Conservation (phyloP, 2,888 invertebrate species). For the Oscheius sp. region DNA sequence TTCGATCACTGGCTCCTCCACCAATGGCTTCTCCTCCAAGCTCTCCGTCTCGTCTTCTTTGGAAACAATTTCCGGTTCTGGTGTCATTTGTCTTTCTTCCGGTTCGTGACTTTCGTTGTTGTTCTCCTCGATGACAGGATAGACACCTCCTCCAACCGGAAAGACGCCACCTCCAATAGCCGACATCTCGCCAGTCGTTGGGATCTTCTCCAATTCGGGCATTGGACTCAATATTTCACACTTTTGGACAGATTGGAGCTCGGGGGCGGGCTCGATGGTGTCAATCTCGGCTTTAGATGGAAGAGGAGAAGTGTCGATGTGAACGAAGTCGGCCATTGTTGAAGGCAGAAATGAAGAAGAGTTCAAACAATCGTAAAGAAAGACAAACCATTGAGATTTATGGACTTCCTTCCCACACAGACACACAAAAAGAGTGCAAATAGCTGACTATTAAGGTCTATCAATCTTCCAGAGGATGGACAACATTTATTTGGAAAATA, state of each 20-base stretch:
- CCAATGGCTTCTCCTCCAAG: neutral
- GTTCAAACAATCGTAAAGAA: neutral
- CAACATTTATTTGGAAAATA: too few relatives aligned
- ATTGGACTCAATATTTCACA: conserved; percentile 1
- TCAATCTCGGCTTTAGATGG: neutral
- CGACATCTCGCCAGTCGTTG: neutral
- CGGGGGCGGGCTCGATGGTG: neutral
- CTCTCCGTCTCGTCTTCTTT: neutral
- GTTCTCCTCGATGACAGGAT: neutral
- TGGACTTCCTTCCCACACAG: neutral
- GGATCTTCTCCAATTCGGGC: neutral
- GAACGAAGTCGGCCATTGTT: neutral
- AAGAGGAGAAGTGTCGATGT: neutral
- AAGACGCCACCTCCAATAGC: too few relatives aligned
- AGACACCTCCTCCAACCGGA: neutral
- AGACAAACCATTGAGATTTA: neutral
- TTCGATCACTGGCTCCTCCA: neutral
- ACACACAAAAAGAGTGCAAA: neutral
- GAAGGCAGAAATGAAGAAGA: too few relatives aligned
- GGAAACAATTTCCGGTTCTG: neutral
- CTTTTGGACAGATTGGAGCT: neutral
- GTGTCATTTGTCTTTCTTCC: neutral
- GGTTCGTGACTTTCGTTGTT: neutral
- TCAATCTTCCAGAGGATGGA: too few relatives aligned
- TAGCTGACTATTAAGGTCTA: too few relatives aligned